Base-by-base conservation (phyloP, 2,888 invertebrate genomes). In the Hoplodrina ambigua region DNA sequence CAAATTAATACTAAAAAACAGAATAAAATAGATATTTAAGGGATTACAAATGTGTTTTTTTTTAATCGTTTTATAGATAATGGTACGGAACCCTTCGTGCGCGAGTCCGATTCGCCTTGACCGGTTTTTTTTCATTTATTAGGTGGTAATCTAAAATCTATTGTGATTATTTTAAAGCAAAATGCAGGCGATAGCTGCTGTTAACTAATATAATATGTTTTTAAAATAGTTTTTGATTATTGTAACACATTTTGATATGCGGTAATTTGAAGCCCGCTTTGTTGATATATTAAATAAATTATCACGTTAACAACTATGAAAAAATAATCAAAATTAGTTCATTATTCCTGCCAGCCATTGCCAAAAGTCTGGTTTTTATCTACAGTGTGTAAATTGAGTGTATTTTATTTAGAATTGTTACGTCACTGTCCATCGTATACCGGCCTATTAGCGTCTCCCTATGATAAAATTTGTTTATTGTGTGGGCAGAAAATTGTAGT, bases 371-470 rank as follows among this genome's bases (percentile, higher is more conserved):
- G 8, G n/a, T 17, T 44, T 52, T n/a, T 52, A 55, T 54, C 17
- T 11, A 4, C 7, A 13, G 17, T 20, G 30, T 68, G 33, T 52
- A 20, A 33, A 54, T 56, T 46, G 4, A 0, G 8, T 11, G 13
- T 46, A 25, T 57, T 57, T 57, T 53, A 15, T 57, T 57, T 53
- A 15, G 13, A 46, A 69, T 56, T 17, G 11, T 61, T 58, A 46
- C 44, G 69, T 44, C 30, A 68, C 11, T 30, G 10, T 30, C 30
- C 8, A 37, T 7, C 17, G 49, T 10, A 13, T 50, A 13, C n/a
- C 19, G 6, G 30, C 11, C 0, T 6, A n/a, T 67, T 46, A 20
- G 7, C 15, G n/a, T n/a, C 11, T 44, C 13, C 4, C 44, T 20
- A 20, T 33, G 8, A 37, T 37, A 37, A 37, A 30, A 46, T n/a